Evolutionary conservation across 1,140 invertebrate genomes (phyloP), one percentile per base, ranked within the genome.

Genomic region (Drosophila micromelanica): DNA sequence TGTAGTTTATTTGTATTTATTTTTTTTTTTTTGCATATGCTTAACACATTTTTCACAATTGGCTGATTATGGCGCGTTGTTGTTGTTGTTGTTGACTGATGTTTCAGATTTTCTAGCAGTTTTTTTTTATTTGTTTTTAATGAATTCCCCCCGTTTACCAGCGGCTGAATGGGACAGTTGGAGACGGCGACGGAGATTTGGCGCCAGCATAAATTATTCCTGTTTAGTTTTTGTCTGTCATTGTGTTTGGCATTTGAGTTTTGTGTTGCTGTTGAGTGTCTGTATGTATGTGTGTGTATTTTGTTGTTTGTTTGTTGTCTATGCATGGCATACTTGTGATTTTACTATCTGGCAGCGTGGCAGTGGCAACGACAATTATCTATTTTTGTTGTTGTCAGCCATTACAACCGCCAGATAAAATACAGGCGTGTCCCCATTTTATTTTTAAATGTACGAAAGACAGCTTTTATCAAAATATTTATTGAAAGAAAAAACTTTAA

Each of bases 11-110:
- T 40, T n/a, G n/a, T n/a, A n/a, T n/a, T 4, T 57, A 5, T 56
- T 27, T 11, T 46, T 45, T 17, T n/a, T 30, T 43, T 56, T 70
- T 48, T 67, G 69, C 69, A 72, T 72, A 72, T 72, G 69, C 12
- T 72, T 72, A 72, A 67, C 69, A 72, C 62, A 72, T 72, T 72
- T 72, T 72, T 67, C 46, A 72, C 69, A 57, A 67, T 59, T 67
- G 54, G 30, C 69, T 71, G 67, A 55, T 62, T 70, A 70, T 62
- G 32, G 30, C 13, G 42, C 48, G 49, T 54, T 70, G 43, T 71
- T 71, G 49, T 64, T 63, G 49, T 48, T 12, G 20, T 27, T 68
- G 46, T 12, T 32, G 46, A 17, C 12, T 55, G 27, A 27, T 27
- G 27, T 48, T 30, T 52, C 12, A 38, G 46, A 65, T 56, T 72